A percentile compares a stretch with the other conserved stretches of the same genome.
Evolutionary conservation across 2,888 invertebrate species (phyloP).

Genomic region (Rhingia campestris): DNA sequence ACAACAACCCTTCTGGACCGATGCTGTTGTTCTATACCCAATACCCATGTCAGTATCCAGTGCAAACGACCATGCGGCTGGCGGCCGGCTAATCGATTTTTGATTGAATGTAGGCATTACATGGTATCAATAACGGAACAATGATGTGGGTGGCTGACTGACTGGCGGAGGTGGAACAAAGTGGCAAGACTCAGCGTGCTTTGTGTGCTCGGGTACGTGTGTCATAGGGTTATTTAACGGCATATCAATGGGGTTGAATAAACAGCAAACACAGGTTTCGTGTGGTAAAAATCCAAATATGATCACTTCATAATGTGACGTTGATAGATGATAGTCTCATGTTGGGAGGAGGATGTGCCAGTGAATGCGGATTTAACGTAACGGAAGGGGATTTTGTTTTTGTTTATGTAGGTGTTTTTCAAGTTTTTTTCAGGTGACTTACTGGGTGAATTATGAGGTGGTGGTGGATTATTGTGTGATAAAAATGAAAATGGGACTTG

Average conservation of each 20-base stretch:
- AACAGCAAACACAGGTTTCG: conserved; percentile 73
- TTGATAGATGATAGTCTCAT: conserved; percentile 80
- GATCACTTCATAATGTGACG: conserved; percentile 83
- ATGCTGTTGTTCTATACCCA: not conserved
- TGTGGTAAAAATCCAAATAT: conserved; percentile 82
- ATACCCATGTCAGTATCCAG: conserved; percentile 29
- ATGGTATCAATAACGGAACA: conserved; percentile 73
- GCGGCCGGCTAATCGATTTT: conserved; percentile 81
- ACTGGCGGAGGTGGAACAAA: conserved; percentile 58
- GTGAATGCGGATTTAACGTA: conserved; percentile 17
- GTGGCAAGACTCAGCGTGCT: conserved; percentile 51
- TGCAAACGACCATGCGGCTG: conserved; percentile 16
- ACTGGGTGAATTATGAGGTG: conserved; percentile 36
- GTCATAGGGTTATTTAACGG: conserved; percentile 74
- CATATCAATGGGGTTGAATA: conserved; percentile 71
- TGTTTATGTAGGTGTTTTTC: not conserved
- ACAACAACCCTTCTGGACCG: conserved; percentile 66
- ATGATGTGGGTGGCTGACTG: conserved; percentile 62
- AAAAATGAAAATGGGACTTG: not conserved
- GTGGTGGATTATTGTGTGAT: not conserved
- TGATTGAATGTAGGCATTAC: conserved; percentile 81
- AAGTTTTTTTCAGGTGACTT: conserved; percentile 56
- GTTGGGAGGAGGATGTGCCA: conserved; percentile 17
- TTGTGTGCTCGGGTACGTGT: conserved; percentile 49
- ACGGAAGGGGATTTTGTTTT: conserved; percentile 37